A percentile compares a stretch with the other conserved stretches of the same genome.
These are phyloP conservation scores for Elanoides forficatus DNA, from an alignment of 2,113 vertebrate genomes.

Conservation along the genomic window DNA sequence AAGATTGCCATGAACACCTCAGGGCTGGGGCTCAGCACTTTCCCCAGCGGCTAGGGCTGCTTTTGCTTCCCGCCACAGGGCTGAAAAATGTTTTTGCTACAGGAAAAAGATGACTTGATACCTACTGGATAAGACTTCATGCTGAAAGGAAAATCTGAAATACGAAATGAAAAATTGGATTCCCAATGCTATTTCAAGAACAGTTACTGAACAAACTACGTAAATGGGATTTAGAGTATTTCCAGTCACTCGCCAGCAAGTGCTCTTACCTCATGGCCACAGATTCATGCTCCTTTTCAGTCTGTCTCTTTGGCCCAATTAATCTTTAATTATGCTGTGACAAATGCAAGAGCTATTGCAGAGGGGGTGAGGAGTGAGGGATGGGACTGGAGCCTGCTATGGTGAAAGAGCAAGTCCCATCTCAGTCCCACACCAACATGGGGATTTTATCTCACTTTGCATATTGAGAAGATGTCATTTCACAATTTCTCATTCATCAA, in stretches of 20 bases:
- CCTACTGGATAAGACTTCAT: background rate
- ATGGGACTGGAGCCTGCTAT: background rate
- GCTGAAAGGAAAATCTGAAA: background rate
- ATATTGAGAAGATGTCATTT: background rate
- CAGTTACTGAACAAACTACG: background rate
- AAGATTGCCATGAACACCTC: background rate
- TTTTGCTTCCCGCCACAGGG: background rate
- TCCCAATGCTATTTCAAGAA: background rate
- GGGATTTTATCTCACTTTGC: background rate
- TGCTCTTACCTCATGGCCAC: background rate
- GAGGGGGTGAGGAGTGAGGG: rapidly evolving
- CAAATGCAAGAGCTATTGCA: background rate
- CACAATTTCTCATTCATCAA: background rate
- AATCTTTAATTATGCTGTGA: background rate
- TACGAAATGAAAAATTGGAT: background rate
- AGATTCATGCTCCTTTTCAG: background rate
- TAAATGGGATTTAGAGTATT: background rate
- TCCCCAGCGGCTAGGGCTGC: rapidly evolving
- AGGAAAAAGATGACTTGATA: background rate
- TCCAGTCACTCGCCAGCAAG: background rate
- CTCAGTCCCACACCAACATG: background rate
- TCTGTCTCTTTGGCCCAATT: background rate
- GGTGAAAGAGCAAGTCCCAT: background rate
- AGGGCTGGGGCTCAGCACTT: rapidly evolving
- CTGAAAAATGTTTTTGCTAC: background rate